Evolutionary conservation across 2,888 invertebrate species (phyloP).

Genomic region (Argyresthia albistria): DNA sequence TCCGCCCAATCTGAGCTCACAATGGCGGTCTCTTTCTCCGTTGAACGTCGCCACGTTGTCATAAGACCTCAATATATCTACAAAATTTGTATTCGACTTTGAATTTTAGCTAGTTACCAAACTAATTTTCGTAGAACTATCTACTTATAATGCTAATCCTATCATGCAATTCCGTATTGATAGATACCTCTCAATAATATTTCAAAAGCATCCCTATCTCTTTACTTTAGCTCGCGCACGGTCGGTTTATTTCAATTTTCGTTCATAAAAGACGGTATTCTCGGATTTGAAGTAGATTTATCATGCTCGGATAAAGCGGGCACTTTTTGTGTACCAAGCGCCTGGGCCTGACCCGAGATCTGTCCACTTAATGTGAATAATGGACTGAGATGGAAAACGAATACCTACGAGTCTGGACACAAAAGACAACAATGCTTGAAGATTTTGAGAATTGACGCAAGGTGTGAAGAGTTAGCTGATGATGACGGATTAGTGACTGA

Average conservation of each 20-base stretch:
- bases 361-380: slow-evolving; percentile 74
- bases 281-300: slow-evolving; percentile 74
- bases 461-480: too few relatives aligned
- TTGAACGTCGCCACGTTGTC: too few relatives aligned
- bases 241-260: slow-evolving; percentile 73
- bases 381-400: slow-evolving; percentile 72
- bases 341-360: slow-evolving; percentile 73
- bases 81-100: too few relatives aligned
- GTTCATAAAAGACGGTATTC: slow-evolving; percentile 73
- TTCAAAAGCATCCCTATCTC: slow-evolving; percentile 66
- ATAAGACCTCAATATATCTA: too few relatives aligned
- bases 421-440: slow-evolving; percentile 69
- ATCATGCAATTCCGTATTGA: too few relatives aligned
- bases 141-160: too few relatives aligned
- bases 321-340: slow-evolving; percentile 72
- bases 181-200: slow-evolving; percentile 25
- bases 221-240: slow-evolving; percentile 72
- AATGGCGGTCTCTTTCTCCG: too few relatives aligned
- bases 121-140: too few relatives aligned
- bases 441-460: slow-evolving; percentile 68
- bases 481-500: too few relatives aligned
- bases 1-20: too few relatives aligned
- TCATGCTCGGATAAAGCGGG: slow-evolving; percentile 73
- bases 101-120: too few relatives aligned
- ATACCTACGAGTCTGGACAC: slow-evolving; percentile 65